Conservation (phyloP, 2,797 vertebrate genomes). For the Chelonia mydas region DNA sequence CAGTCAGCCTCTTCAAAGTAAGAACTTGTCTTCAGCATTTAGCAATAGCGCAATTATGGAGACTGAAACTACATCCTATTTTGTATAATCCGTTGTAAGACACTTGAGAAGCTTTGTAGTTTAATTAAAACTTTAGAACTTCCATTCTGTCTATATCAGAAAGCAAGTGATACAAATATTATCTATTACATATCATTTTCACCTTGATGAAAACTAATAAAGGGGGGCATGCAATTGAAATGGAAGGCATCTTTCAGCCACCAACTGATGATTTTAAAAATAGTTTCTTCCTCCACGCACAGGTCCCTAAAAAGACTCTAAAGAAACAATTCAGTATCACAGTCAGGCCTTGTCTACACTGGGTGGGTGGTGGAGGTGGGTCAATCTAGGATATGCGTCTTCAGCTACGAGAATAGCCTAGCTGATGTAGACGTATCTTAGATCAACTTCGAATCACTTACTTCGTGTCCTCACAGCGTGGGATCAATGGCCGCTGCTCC, state of each 20-base stretch:
- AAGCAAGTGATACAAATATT: slow-evolving; percentile 24
- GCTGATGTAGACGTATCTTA: no score
- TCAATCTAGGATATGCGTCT: no score
- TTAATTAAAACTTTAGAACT: slow-evolving; percentile 11
- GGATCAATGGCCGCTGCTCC: no score
- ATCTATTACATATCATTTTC: slow-evolving; percentile 2
- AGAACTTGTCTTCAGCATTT: not conserved
- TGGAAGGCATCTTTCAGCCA: slow-evolving; percentile 18
- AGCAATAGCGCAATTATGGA: not conserved
- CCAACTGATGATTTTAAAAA: not conserved
- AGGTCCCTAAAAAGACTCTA: not conserved
- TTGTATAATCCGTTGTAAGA: no score
- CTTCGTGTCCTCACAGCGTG: no score
- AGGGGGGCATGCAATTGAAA: slow-evolving; percentile 17
- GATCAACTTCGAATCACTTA: no score
- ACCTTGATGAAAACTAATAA: not conserved
- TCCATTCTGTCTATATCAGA: not conserved
- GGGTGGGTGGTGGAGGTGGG: no score
- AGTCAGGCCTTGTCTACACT: not conserved
- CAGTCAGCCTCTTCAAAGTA: not conserved
- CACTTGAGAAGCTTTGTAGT: not conserved
- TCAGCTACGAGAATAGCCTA: no score
- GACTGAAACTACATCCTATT: not conserved
- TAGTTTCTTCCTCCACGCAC: not conserved
- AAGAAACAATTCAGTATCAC: not conserved